A percentile compares a stretch with the other conserved stretches of the same genome.
Conservation (phyloP, 2,797 vertebrate species). For the Stomatorhinus walkeri region DNA sequence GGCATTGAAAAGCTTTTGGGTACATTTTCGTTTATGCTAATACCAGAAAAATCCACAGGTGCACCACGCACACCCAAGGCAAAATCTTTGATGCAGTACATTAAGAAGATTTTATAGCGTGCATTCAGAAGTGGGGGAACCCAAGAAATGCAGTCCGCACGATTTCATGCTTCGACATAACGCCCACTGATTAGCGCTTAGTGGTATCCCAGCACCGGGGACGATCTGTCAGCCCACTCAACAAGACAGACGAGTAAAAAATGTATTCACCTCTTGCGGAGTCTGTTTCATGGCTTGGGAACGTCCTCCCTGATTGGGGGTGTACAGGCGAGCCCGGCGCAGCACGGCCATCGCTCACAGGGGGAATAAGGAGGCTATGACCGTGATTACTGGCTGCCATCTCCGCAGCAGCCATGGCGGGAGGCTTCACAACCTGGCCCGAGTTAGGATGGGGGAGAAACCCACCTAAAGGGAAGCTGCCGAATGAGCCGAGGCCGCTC, state of each 20-base stretch:
- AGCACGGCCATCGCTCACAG: background rate
- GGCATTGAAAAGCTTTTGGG: background rate
- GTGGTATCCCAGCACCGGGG: background rate
- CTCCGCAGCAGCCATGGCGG: background rate
- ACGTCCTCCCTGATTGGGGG: constrained; percentile 34
- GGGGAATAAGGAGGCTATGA: constrained; percentile 14
- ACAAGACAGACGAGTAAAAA: constrained; percentile 5
- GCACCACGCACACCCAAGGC: background rate
- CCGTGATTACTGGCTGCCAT: background rate
- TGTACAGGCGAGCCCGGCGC: constrained; percentile 21
- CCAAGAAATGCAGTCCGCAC: background rate
- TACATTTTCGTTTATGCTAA: background rate
- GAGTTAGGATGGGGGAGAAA: constrained; percentile 28
- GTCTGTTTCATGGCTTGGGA: constrained; percentile 34
- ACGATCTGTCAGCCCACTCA: background rate
- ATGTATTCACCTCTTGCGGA: constrained; percentile 40
- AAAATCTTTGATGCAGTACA: background rate
- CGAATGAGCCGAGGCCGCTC: constrained; percentile 74
- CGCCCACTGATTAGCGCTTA: background rate
- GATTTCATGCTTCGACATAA: background rate
- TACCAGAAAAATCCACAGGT: background rate
- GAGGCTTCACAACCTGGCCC: constrained; percentile 17
- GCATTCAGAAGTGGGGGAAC: background rate
- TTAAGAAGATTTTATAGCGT: background rate
- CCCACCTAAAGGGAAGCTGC: constrained; percentile 92